Evolutionary conservation across 2,113 vertebrate species (phyloP).

Genomic region (Corythoichthys haematopterus): DNA sequence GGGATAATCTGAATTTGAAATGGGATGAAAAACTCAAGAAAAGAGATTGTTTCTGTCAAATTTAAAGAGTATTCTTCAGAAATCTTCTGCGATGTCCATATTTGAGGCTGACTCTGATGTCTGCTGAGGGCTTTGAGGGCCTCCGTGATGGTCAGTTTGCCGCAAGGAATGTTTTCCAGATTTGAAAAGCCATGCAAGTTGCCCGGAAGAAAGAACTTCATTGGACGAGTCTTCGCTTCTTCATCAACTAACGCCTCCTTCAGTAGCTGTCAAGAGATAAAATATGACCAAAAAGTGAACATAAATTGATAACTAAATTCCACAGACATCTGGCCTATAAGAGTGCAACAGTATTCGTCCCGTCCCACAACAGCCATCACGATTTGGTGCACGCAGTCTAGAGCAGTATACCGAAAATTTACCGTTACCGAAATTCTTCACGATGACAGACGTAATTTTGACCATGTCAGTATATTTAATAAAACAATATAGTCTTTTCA

Average conservation of each 20-base stretch:
- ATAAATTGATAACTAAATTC: not conserved
- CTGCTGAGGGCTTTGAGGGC: conserved; percentile 80
- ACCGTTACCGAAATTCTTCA: no score
- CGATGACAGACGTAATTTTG: no score
- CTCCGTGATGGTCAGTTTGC: conserved; percentile 83
- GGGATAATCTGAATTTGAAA: conserved; percentile 77
- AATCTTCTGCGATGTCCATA: conserved; percentile 84
- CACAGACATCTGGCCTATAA: not conserved
- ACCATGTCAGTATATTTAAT: no score
- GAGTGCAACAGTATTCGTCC: no score
- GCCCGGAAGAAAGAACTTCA: conserved; percentile 59
- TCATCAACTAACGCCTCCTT: not conserved
- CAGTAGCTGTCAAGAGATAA: conserved; percentile 27
- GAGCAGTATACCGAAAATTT: no score
- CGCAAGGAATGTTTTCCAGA: conserved; percentile 76
- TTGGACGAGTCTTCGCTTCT: conserved; percentile 66
- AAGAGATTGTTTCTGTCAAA: conserved; percentile 76
- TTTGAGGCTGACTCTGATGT: conserved; percentile 78
- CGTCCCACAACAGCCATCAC: no score
- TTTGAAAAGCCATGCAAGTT: conserved; percentile 49
- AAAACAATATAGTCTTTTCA: no score
- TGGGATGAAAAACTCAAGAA: conserved; percentile 82
- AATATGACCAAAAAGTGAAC: not conserved
- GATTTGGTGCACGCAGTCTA: no score
- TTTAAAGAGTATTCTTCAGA: conserved; percentile 83